Percentiles rank a stretch among this genome's conserved stretches.
phyloP scores from a whole-genome alignment of 2,113 vertebrate genomes.

The Callipepla californica region DNA sequence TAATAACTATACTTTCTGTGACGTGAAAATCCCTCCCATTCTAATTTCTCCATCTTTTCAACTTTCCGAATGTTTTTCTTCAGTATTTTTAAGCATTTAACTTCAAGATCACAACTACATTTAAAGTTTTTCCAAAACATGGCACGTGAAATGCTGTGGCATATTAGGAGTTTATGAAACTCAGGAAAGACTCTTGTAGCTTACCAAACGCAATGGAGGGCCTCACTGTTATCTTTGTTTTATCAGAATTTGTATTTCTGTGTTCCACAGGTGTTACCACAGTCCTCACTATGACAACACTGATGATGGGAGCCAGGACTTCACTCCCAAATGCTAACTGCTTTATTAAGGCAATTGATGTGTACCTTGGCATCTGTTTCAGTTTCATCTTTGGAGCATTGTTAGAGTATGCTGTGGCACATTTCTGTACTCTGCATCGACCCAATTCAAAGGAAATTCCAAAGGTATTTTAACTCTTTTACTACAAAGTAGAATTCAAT shows the following conservation, averaged over 20 bases:
- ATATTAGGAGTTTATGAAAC: not conserved
- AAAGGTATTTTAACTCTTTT: constrained; percentile 59
- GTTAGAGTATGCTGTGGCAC: constrained; percentile 89
- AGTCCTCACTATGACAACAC: constrained; percentile 90
- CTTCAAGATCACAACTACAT: not conserved
- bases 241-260: not conserved
- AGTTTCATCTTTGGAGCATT: constrained; percentile 92
- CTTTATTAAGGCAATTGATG: constrained; percentile 92
- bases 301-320: constrained; percentile 92
- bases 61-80: not conserved
- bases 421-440: constrained; percentile 87
- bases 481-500: not conserved
- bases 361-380: constrained; percentile 91
- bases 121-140: not conserved
- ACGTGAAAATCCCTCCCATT: not conserved
- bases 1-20: not conserved
- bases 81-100: not conserved
- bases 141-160: not conserved
- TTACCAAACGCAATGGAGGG: not conserved
- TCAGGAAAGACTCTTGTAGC: not conserved
- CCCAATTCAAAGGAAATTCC: constrained; percentile 61
- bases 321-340: constrained; percentile 91
- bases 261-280: constrained; percentile 85
- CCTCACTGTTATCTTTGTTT: not conserved
- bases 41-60: not conserved